phyloP scores from a whole-genome alignment of 2,888 invertebrate species.

The Erpobdella octoculata region DNA sequence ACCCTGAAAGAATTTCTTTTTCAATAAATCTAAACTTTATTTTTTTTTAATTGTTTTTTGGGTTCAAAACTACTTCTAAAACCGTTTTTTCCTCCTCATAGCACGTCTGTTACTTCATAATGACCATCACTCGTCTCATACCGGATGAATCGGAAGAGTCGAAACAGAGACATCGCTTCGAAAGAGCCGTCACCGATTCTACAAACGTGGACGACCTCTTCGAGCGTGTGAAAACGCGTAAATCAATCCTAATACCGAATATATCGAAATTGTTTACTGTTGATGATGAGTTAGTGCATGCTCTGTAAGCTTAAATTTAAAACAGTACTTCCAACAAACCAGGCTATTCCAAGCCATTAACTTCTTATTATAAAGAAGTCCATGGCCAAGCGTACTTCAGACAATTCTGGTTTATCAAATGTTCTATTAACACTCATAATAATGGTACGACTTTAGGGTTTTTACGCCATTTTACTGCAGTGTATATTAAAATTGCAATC shows the following conservation, averaged over 20 bases:
- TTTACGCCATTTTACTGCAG: too few relatives aligned
- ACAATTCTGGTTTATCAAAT: too few relatives aligned
- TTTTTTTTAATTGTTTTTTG: not conserved
- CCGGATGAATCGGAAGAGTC: conserved; percentile 70
- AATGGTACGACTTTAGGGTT: too few relatives aligned
- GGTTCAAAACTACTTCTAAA: not conserved
- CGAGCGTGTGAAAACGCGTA: not conserved
- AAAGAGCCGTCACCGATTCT: conserved; percentile 57
- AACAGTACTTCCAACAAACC: too few relatives aligned
- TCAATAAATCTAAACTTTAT: not conserved
- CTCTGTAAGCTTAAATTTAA: too few relatives aligned
- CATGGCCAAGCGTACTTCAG: too few relatives aligned
- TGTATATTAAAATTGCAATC: too few relatives aligned
- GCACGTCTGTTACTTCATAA: conserved; percentile 70
- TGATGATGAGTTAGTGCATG: too few relatives aligned
- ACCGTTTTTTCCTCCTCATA: conserved; percentile 48
- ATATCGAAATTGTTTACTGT: not conserved
- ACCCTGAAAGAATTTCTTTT: not conserved
- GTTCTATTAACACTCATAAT: too few relatives aligned
- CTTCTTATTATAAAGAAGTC: too few relatives aligned
- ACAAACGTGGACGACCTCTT: conserved; percentile 29
- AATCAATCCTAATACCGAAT: not conserved
- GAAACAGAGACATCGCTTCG: conserved; percentile 65
- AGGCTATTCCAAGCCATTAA: too few relatives aligned
- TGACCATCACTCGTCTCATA: conserved; percentile 84